phyloP scores from a whole-genome alignment of 2,888 invertebrate genomes.

The Dynastes tityus region DNA sequence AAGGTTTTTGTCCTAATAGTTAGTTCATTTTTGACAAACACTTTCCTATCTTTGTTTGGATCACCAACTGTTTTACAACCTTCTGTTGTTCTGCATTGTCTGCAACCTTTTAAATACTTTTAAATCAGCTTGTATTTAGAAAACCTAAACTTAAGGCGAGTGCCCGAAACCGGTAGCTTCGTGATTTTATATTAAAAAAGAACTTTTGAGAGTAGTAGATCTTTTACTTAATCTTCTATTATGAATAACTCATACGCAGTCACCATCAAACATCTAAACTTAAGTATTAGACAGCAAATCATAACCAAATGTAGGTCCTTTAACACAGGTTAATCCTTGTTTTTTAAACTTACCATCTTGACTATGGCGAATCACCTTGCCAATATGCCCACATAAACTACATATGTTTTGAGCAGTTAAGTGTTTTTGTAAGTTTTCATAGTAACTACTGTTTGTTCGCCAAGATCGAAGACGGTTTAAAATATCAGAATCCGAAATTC shows the following conservation, averaged over 20 bases:
- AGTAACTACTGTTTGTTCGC: slow-evolving; percentile 74
- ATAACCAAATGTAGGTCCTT: neutral
- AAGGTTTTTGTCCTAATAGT: slow-evolving; percentile 80
- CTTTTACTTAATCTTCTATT: no score
- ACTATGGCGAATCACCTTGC: slow-evolving; percentile 75
- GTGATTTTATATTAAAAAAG: no score
- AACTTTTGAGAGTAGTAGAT: no score
- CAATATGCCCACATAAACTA: slow-evolving; percentile 81
- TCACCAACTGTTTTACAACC: slow-evolving; percentile 72
- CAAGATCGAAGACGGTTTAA: slow-evolving; percentile 81
- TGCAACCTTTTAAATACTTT: slow-evolving; percentile 72
- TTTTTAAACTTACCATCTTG: slow-evolving; percentile 68
- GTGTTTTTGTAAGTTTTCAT: slow-evolving; percentile 72
- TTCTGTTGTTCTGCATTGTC: slow-evolving; percentile 74
- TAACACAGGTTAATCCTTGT: neutral
- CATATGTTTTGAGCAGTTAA: slow-evolving; percentile 77
- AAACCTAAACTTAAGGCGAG: no score
- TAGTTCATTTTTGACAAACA: slow-evolving; percentile 80
- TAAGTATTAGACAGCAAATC: slow-evolving; percentile 35
- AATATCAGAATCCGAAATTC: slow-evolving; percentile 76
- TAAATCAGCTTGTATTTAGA: no score
- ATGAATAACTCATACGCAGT: no score
- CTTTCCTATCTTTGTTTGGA: slow-evolving; percentile 75
- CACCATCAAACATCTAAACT: no score
- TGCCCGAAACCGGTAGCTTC: no score